Evolutionary conservation across 30 jellyfish, hydroid and myxozoan species (phyloP).

Genomic region (Morbakka virulenta): DNA sequence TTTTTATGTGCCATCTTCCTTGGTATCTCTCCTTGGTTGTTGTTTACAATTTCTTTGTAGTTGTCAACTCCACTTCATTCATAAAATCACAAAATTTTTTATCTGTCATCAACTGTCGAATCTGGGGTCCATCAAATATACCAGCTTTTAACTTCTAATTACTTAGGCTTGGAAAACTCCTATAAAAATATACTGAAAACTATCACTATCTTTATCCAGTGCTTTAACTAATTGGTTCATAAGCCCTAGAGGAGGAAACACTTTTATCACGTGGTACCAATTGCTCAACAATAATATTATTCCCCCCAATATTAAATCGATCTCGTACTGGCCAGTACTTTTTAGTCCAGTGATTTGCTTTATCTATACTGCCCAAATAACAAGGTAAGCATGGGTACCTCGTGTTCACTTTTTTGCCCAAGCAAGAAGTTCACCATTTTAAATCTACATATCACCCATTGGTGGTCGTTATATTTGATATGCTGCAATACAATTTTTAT

Average conservation of each 20-base stretch:
- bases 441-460: background rate
- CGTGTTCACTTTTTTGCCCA: background rate
- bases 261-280: background rate
- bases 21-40: background rate
- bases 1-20: constrained; percentile 3
- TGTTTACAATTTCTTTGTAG: background rate
- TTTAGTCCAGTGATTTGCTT: background rate
- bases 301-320: background rate
- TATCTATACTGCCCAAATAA: background rate
- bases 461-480: background rate
- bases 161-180: background rate
- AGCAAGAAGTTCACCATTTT: background rate
- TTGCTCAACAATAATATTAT: background rate
- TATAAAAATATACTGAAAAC: background rate
- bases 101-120: background rate
- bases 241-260: background rate
- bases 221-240: background rate
- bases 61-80: background rate
- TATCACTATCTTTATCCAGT: background rate
- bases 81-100: background rate
- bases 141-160: background rate
- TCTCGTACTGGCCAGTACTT: background rate
- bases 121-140: background rate
- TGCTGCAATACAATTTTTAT: background rate
- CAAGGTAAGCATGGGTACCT: background rate